Evolutionary conservation across 1,140 invertebrate genomes (phyloP), one percentile per base, ranked within the genome.

Genomic region (Drosophila ambigua): DNA sequence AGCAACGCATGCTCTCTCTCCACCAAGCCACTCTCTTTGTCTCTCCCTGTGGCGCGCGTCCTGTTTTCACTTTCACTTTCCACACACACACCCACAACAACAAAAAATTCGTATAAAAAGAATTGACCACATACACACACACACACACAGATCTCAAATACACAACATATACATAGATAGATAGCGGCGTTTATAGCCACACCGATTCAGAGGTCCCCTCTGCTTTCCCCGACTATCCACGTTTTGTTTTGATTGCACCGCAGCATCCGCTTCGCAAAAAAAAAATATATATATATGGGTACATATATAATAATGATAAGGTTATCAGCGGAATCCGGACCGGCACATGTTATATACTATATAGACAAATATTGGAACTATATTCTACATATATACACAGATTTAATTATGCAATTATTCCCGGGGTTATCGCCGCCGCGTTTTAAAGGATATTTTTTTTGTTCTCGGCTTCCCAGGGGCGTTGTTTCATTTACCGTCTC

Each of bases 1-100:
- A 16, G 20, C 63, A 69, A 69, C 64, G 64, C 50, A 69, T 69
- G 66, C 66, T 62, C 72, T 74, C 50, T 43, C 59, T 55, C 50
- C 23, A 13, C 71, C 23, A n/a, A 7, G 20, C 16, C 16, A 11
- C n/a, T 5, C 39, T 45, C 35, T 41, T 35, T 16, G 50, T 48
- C 49, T 69, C 57, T 46, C 13, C n/a, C 5, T 72, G 50, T 20
- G 61, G 31, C 53, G 39, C 68, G 68, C 67, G 55, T 72, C 59
- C 72, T 74, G 72, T n/a, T 87, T 87, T 87, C 83, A 87, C 83
- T 87, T 87, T 87, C 83, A 88, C 83, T 87, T 88, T 88, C 83
- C 75, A 87, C 82, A 88, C 83, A 74, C 69, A 87, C 82, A 81
- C 77, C 85, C 77, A 75, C 71, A 62, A 55, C 28, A 6, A 71